These are phyloP conservation scores for Lithophane leautieri DNA, from an alignment of 2,888 invertebrate genomes.

Conservation along the genomic window DNA sequence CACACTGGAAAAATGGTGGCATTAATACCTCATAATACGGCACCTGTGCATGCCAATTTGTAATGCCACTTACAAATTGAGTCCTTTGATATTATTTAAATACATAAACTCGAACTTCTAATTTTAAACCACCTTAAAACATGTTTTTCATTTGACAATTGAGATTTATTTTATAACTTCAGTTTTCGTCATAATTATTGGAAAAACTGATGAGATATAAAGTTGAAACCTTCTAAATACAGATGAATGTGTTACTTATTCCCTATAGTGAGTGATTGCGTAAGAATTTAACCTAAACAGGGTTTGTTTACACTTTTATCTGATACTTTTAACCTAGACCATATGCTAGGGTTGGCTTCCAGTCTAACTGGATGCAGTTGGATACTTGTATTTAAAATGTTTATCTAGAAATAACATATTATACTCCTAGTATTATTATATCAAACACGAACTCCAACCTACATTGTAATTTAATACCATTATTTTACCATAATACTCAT, in stretches of 20 bases:
- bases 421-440: neutral
- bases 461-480: conserved; percentile 37
- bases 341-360: too few relatives aligned
- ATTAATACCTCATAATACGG: too few relatives aligned
- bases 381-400: neutral
- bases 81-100: neutral
- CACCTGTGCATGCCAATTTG: neutral
- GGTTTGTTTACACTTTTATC: neutral
- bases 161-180: neutral
- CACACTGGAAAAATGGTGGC: too few relatives aligned
- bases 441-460: neutral
- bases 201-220: too few relatives aligned
- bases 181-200: too few relatives aligned
- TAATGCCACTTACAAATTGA: neutral
- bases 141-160: neutral
- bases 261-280: neutral
- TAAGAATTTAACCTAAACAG: neutral
- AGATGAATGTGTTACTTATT: neutral
- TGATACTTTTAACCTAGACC: neutral
- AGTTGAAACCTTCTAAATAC: neutral
- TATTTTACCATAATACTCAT: conserved; percentile 37
- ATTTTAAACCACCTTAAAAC: too few relatives aligned
- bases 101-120: neutral
- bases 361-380: neutral
- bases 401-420: neutral